phyloP scores from a whole-genome alignment of 2,888 invertebrate genomes.

The Hyposoter didymator region DNA sequence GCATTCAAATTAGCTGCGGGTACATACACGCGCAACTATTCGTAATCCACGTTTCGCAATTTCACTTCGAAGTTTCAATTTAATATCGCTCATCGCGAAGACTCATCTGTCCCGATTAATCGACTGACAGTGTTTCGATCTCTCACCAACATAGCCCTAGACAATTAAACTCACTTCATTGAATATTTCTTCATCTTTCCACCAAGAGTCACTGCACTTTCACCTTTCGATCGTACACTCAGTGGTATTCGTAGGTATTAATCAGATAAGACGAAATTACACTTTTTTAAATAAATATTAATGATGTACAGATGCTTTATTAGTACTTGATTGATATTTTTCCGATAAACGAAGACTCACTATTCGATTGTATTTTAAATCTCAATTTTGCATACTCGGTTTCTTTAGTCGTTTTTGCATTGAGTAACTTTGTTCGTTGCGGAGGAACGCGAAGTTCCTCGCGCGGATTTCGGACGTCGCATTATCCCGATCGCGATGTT shows the following conservation, averaged over 20 bases:
- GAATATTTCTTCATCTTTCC: conserved; percentile 18
- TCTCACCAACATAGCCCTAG: conserved; percentile 10
- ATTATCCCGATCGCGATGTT: conserved; percentile 51
- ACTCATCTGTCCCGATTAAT: neutral
- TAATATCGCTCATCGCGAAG: conserved; percentile 1
- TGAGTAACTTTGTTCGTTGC: conserved; percentile 6
- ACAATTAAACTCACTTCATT: conserved; percentile 7
- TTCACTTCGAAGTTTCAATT: conserved; percentile 26
- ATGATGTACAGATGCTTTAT: neutral
- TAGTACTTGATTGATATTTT: neutral
- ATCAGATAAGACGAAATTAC: neutral
- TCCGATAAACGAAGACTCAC: conserved; percentile 1
- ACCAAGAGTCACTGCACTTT: conserved; percentile 53
- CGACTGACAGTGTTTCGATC: conserved; percentile 27
- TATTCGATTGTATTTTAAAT: conserved; percentile 12
- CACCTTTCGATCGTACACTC: neutral
- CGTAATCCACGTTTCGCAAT: neutral
- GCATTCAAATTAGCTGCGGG: conserved; percentile 1
- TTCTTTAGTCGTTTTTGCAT: neutral
- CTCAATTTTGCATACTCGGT: neutral
- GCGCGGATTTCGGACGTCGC: conserved; percentile 50
- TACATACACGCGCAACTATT: neutral
- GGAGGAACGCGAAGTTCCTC: conserved; percentile 33
- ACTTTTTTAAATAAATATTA: neutral
- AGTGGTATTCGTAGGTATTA: conserved; percentile 11